Percentiles rank a stretch among this genome's conserved stretches.
Conservation (phyloP, 2,888 invertebrate genomes). For the Thereva nobilitata region DNA sequence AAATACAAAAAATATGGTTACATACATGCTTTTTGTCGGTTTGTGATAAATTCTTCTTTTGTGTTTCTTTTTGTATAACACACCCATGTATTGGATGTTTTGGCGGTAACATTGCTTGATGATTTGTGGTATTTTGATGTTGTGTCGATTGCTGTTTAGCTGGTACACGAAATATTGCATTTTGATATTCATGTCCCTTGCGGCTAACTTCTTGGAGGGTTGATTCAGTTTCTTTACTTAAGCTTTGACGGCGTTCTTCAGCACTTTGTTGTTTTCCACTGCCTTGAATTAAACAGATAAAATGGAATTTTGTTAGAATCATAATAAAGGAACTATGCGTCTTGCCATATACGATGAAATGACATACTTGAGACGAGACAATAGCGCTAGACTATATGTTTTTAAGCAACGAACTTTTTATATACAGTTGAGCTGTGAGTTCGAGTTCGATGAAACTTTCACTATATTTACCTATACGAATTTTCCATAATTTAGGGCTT, state of each 20-base stretch:
- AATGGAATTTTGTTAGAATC: background rate
- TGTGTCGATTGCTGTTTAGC: conserved; percentile 44
- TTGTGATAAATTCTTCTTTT: conserved; percentile 8
- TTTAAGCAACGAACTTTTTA: too few species aligned
- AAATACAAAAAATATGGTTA: conserved; percentile 3
- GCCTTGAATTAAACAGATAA: background rate
- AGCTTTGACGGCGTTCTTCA: conserved; percentile 51
- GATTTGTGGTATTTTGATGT: background rate
- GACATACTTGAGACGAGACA: too few species aligned
- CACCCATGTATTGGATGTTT: conserved; percentile 15
- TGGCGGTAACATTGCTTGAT: conserved; percentile 29
- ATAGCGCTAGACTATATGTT: too few species aligned
- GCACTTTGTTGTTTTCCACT: conserved; percentile 38
- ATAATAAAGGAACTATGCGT: too few species aligned
- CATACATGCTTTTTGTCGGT: conserved; percentile 14
- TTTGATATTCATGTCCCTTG: conserved; percentile 56
- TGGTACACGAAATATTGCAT: conserved; percentile 50
- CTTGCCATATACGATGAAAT: too few species aligned
- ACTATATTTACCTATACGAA: too few species aligned
- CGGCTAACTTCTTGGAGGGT: conserved; percentile 56
- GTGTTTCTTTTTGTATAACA: conserved; percentile 4
- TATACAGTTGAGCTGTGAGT: too few species aligned
- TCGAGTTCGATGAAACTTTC: too few species aligned
- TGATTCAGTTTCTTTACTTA: conserved; percentile 53
- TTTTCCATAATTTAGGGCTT: too few species aligned